Evolutionary conservation across 2,113 vertebrate genomes (phyloP).

Genomic region (Ardeotis arabs): DNA sequence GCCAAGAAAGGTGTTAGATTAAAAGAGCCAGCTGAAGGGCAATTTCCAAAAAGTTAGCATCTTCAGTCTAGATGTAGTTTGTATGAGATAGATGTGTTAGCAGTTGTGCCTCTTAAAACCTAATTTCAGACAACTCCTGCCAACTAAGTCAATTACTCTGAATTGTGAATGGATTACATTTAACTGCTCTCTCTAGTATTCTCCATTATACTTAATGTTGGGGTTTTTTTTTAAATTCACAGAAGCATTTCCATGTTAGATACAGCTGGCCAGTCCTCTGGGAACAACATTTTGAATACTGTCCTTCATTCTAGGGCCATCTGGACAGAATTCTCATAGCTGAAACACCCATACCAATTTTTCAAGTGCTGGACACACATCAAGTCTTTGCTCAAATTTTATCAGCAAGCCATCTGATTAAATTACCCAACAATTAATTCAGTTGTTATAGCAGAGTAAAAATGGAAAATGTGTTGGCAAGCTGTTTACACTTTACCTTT

Average conservation of each 20-base stretch:
- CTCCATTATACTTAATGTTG: constrained; percentile 5
- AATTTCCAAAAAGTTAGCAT: background rate
- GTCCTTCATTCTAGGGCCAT: constrained; percentile 44
- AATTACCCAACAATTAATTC: constrained; percentile 41
- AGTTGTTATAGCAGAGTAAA: background rate
- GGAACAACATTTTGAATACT: constrained; percentile 29
- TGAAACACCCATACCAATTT: constrained; percentile 3
- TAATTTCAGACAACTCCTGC: constrained; percentile 22
- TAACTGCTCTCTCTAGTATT: constrained; percentile 25
- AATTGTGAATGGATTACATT: constrained; percentile 38
- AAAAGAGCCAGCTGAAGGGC: background rate
- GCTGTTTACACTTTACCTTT: background rate
- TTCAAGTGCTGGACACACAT: constrained; percentile 26
- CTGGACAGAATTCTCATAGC: constrained; percentile 8
- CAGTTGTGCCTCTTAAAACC: background rate
- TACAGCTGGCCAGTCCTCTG: constrained; percentile 34
- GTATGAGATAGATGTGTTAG: background rate
- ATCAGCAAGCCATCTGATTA: constrained; percentile 24
- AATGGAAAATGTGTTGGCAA: background rate
- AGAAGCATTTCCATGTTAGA: constrained; percentile 31
- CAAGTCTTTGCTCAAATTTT: constrained; percentile 29
- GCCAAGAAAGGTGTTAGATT: background rate
- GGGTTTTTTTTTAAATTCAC: background rate
- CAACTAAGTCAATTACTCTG: constrained; percentile 30
- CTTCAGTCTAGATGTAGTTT: background rate